Evolutionary conservation across 35 echinoderm and acorn worm species (phyloP).

Genomic region (Amphiura filiformis): DNA sequence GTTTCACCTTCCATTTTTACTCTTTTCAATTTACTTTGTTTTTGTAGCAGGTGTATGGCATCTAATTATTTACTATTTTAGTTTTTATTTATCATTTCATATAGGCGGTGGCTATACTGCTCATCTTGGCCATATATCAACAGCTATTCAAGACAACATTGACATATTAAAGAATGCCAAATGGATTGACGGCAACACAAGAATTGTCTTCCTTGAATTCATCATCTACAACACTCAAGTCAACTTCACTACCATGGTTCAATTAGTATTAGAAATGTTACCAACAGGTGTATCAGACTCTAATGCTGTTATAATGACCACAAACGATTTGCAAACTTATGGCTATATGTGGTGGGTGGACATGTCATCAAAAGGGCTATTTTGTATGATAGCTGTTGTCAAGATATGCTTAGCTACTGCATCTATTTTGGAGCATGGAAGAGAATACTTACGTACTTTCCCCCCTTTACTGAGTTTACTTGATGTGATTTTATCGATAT

Average conservation of each 20-base stretch:
- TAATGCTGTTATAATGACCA: background rate
- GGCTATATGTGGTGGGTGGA: background rate
- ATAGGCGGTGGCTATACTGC: background rate
- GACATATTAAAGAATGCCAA: background rate
- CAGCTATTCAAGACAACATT: background rate
- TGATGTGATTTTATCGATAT: background rate
- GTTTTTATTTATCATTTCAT: background rate
- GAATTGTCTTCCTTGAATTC: slow-evolving; percentile 30
- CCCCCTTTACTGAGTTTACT: background rate
- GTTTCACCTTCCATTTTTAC: background rate
- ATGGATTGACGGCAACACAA: slow-evolving; percentile 45
- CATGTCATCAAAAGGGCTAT: background rate
- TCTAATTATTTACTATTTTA: background rate
- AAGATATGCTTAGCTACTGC: slow-evolving; percentile 7
- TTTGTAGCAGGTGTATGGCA: background rate
- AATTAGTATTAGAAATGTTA: slow-evolving; percentile 5
- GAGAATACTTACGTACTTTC: slow-evolving; percentile 4
- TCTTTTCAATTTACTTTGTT: background rate
- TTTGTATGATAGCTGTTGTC: background rate
- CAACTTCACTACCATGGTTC: slow-evolving; percentile 22
- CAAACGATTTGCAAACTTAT: background rate
- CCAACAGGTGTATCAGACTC: slow-evolving; percentile 13
- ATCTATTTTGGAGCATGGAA: slow-evolving; percentile 15
- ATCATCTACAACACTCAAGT: slow-evolving; percentile 21
- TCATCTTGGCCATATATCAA: background rate